A percentile compares a stretch with the other conserved stretches of the same genome.
These are phyloP conservation scores for Stenolophus ochropezus DNA, from an alignment of 2,888 invertebrate genomes.

Conservation along the genomic window DNA sequence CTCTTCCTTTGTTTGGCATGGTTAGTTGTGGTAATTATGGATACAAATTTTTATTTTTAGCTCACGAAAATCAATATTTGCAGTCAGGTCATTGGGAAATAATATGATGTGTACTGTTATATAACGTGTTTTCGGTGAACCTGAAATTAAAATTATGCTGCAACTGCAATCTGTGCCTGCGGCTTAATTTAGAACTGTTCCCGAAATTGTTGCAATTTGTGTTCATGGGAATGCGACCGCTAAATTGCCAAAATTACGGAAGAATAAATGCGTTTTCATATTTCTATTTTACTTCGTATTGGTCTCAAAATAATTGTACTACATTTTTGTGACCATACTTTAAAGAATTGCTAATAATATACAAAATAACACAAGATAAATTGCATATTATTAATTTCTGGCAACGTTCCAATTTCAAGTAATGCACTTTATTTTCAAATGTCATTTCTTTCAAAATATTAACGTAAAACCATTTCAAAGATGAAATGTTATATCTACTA, in stretches of 20 bases:
- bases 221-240: not conserved
- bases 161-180: not conserved
- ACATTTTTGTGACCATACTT: too few species aligned
- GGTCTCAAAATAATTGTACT: too few species aligned
- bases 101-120: not conserved
- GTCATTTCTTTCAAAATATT: too few species aligned
- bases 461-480: too few species aligned
- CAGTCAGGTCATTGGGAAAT: not conserved
- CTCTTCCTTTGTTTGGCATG: not conserved
- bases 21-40: slow-evolving; percentile 10
- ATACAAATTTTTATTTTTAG: slow-evolving; percentile 26
- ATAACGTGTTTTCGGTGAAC: slow-evolving; percentile 2
- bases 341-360: too few species aligned
- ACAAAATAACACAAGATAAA: too few species aligned
- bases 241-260: not conserved
- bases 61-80: slow-evolving; percentile 7
- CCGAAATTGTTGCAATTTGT: not conserved
- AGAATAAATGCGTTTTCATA: not conserved
- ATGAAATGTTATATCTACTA: too few species aligned
- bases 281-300: too few species aligned
- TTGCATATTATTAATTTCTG: too few species aligned
- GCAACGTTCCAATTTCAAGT: too few species aligned
- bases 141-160: not conserved
- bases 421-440: too few species aligned
- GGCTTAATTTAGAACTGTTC: slow-evolving; percentile 5